Percentiles rank a stretch among this genome's conserved stretches.
phyloP scores from a whole-genome alignment of 2,888 invertebrate species.

The Torymus aiolomorphi region DNA sequence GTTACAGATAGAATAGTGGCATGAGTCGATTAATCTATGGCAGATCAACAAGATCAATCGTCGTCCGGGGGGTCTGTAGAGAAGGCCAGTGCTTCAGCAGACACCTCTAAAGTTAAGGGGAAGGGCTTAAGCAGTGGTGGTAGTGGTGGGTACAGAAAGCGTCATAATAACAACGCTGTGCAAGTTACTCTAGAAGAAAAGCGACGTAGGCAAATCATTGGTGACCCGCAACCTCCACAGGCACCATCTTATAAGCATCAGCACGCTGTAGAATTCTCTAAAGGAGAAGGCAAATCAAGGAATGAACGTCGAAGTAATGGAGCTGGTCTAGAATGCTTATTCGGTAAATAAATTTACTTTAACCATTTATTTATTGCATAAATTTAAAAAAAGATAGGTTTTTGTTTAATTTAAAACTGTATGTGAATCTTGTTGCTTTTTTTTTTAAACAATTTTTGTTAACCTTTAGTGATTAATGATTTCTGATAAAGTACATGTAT shows the following conservation, averaged over 20 bases:
- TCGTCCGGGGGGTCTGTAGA: slow-evolving; percentile 76
- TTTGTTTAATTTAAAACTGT: too few relatives aligned
- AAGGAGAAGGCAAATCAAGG: slow-evolving; percentile 68
- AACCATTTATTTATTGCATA: too few relatives aligned
- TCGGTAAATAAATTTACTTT: slow-evolving; percentile 63
- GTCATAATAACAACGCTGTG: slow-evolving; percentile 70
- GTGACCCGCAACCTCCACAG: slow-evolving; percentile 67
- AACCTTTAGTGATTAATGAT: too few relatives aligned
- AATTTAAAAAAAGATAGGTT: too few relatives aligned
- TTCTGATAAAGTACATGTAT: too few relatives aligned
- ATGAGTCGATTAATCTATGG: slow-evolving; percentile 77
- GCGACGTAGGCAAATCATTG: slow-evolving; percentile 69
- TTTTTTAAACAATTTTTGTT: too few relatives aligned
- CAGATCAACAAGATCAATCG: slow-evolving; percentile 76
- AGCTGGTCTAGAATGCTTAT: slow-evolving; percentile 71
- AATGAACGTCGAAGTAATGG: slow-evolving; percentile 72
- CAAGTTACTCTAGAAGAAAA: slow-evolving; percentile 70
- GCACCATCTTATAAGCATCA: slow-evolving; percentile 63
- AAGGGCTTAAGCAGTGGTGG: slow-evolving; percentile 68
- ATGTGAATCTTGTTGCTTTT: too few relatives aligned
- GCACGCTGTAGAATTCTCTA: slow-evolving; percentile 67
- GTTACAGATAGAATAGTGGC: slow-evolving; percentile 75
- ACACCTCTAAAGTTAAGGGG: slow-evolving; percentile 74
- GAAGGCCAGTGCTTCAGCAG: slow-evolving; percentile 75
- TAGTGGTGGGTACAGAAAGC: slow-evolving; percentile 71